phyloP scores from a whole-genome alignment of 1,140 invertebrate genomes.

The Solen grandis region DNA sequence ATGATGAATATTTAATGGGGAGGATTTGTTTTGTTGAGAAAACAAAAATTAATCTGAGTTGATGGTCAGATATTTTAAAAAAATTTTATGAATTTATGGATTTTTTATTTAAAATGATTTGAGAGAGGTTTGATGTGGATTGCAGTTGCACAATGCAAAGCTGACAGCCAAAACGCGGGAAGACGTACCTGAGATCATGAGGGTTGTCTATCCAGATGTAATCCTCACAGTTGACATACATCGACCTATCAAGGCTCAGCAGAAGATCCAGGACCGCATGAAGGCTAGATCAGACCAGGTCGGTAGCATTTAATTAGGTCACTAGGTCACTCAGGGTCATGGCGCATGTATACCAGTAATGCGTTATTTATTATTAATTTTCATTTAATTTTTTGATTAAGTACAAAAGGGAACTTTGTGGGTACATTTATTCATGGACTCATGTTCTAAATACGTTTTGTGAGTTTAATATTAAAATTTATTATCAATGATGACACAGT shows the following conservation, averaged over 20 bases:
- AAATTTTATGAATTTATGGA: neutral
- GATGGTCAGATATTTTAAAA: neutral
- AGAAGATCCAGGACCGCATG: neutral
- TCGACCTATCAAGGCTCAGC: conserved; percentile 9
- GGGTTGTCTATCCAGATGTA: conserved; percentile 47
- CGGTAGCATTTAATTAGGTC: too few species aligned
- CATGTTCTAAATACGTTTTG: too few species aligned
- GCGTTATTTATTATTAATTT: too few species aligned
- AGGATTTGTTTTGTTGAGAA: neutral
- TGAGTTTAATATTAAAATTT: too few species aligned
- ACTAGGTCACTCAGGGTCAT: too few species aligned
- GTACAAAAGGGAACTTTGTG: too few species aligned
- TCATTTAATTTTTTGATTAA: too few species aligned
- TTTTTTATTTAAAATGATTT: neutral
- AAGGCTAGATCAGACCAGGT: neutral
- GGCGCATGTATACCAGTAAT: too few species aligned
- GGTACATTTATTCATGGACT: too few species aligned
- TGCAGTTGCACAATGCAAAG: neutral
- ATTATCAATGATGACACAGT: too few species aligned
- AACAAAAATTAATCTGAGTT: neutral
- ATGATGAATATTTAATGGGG: neutral
- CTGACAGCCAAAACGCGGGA: neutral
- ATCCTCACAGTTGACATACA: conserved; percentile 35
- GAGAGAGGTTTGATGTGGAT: neutral
- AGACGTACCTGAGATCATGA: conserved; percentile 19